Evolutionary conservation across 2,797 vertebrate species (phyloP).

Genomic region (Linurgus olivaceus): DNA sequence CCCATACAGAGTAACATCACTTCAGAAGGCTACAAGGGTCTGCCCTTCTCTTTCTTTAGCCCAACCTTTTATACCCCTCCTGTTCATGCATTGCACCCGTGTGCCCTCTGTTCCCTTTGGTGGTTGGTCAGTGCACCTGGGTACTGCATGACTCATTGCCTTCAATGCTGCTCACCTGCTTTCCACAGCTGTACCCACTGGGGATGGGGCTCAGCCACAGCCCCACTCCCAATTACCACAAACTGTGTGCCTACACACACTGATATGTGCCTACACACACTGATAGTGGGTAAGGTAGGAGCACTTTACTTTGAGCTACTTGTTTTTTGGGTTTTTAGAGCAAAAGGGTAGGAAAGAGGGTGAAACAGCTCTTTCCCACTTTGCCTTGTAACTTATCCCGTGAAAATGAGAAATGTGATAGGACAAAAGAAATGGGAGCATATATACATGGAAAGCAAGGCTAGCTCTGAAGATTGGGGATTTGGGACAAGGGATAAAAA

Average conservation of each 20-base stretch:
- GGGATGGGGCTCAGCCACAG: background rate
- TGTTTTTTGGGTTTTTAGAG: background rate
- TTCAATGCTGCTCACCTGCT: background rate
- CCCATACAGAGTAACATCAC: rapidly evolving
- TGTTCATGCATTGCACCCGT: background rate
- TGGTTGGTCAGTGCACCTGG: background rate
- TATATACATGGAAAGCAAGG: background rate
- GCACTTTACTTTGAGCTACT: background rate
- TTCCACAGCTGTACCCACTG: background rate
- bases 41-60: background rate
- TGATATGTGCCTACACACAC: background rate
- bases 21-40: background rate
- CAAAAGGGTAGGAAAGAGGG: background rate
- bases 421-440: background rate
- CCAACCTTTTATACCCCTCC: background rate
- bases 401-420: background rate
- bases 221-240: background rate
- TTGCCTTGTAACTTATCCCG: background rate
- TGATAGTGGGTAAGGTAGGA: background rate
- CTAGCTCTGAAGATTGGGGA: background rate
- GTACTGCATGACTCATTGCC: background rate
- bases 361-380: background rate
- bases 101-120: background rate
- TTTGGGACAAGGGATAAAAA: background rate
- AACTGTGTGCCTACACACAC: background rate